phyloP scores from a whole-genome alignment of 2,113 vertebrate species.

The Apaloderma vittatum region DNA sequence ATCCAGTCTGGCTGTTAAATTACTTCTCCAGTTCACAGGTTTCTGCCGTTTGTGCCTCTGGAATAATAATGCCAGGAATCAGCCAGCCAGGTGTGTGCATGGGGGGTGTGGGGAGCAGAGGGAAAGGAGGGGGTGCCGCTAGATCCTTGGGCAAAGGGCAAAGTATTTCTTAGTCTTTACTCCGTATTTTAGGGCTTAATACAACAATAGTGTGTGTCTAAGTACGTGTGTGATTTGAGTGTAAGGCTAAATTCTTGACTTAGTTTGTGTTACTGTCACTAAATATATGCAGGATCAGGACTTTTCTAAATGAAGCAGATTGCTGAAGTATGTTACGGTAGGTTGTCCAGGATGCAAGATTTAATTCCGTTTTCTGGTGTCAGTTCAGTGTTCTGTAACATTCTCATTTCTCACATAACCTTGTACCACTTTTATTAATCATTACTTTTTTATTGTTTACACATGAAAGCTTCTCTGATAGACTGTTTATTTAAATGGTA shows the following conservation, averaged over 20 bases:
- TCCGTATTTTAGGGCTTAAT: not conserved
- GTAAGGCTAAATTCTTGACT: not conserved
- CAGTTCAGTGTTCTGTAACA: conserved; percentile 14
- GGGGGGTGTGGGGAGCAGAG: not conserved
- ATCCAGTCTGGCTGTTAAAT: not conserved
- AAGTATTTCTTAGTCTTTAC: not conserved
- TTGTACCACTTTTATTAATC: conserved; percentile 47
- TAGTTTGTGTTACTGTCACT: not conserved
- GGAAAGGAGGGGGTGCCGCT: not conserved
- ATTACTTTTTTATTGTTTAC: conserved; percentile 39
- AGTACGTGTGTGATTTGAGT: not conserved
- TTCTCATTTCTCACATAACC: conserved; percentile 35
- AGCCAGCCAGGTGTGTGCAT: not conserved
- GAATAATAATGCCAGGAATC: not conserved
- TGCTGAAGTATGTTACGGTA: not conserved
- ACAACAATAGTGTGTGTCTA: not conserved
- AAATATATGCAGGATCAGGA: not conserved
- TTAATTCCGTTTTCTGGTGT: conserved; percentile 23
- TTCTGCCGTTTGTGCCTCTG: not conserved
- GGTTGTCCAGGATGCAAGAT: not conserved
- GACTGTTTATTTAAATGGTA: conserved; percentile 38
- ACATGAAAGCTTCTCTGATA: not conserved
- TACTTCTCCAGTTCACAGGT: not conserved
- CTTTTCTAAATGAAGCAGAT: not conserved
- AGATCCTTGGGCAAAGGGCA: not conserved